Percentiles rank a stretch among this genome's conserved stretches.
Conservation (phyloP, 2,797 vertebrate genomes). For the Chaetodon trifasciatus region DNA sequence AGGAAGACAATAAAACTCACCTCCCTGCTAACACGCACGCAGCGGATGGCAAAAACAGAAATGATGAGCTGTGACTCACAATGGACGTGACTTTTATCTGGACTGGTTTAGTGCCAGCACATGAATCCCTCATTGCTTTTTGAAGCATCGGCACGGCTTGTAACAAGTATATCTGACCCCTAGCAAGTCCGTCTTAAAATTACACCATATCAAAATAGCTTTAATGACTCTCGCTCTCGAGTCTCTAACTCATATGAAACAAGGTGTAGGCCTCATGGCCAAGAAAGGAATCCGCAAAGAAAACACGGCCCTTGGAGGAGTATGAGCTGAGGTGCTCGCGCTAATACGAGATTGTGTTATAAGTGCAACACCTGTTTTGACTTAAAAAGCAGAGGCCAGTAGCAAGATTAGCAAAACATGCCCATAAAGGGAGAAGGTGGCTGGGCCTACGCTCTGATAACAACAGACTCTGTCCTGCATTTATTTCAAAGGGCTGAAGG, state of each 20-base stretch:
- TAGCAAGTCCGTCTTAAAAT: constrained; percentile 50
- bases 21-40: constrained; percentile 54
- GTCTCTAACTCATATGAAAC: constrained; percentile 66
- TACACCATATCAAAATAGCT: constrained; percentile 64
- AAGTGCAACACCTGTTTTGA: constrained; percentile 83
- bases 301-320: constrained; percentile 74
- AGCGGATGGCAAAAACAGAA: constrained; percentile 57
- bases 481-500: constrained; percentile 78
- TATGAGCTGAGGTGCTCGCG: constrained; percentile 60
- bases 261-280: constrained; percentile 60
- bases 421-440: constrained; percentile 86
- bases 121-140: constrained; percentile 41
- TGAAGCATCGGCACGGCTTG: constrained; percentile 27
- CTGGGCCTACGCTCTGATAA: constrained; percentile 78
- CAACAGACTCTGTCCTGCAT: constrained; percentile 55
- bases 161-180: constrained; percentile 62
- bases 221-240: constrained; percentile 58
- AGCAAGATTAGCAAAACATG: constrained; percentile 86
- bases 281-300: constrained; percentile 81
- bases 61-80: constrained; percentile 61
- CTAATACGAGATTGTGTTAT: constrained; percentile 75
- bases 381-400: constrained; percentile 82
- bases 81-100: constrained; percentile 49
- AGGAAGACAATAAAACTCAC: constrained; percentile 67
- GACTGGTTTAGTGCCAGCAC: constrained; percentile 48